Conservation (phyloP, 2,113 vertebrate species). For the Carassius gibelio region DNA sequence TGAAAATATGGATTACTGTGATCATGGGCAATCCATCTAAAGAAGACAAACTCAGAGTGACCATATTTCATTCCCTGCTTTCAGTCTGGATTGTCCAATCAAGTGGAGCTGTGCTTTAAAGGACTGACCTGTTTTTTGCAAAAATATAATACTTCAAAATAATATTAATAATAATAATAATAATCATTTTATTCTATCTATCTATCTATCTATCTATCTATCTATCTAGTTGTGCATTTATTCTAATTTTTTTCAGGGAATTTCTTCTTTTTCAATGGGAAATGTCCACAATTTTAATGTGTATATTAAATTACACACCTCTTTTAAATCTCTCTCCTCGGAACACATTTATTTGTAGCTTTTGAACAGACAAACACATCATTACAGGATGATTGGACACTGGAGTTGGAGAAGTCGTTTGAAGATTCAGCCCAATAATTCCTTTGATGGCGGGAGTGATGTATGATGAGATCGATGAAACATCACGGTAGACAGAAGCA, state of each 20-base stretch:
- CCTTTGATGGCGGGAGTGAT: constrained; percentile 31
- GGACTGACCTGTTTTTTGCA: neutral
- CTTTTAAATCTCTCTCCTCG: too few species aligned
- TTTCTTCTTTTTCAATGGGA: too few species aligned
- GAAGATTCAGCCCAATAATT: constrained; percentile 15
- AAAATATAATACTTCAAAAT: neutral
- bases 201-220: neutral
- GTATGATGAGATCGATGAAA: constrained; percentile 30
- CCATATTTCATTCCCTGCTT: constrained; percentile 31
- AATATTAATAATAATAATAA: too few species aligned
- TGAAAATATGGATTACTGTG: constrained; percentile 23
- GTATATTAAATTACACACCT: neutral
- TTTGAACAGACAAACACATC: constrained; percentile 14
- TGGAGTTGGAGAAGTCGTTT: constrained; percentile 17
- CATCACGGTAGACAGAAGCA: constrained; percentile 27
- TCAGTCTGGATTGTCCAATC: constrained; percentile 3
- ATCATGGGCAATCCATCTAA: neutral
- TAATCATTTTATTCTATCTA: neutral
- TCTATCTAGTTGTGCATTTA: neutral
- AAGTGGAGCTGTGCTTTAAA: neutral
- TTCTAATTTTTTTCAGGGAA: too few species aligned
- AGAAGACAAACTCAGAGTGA: neutral
- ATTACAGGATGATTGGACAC: constrained; percentile 19
- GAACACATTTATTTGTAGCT: neutral
- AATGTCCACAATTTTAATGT: neutral